A percentile compares a stretch with the other conserved stretches of the same genome.
phyloP scores from a whole-genome alignment of 2,888 invertebrate genomes.

The Cerastis rubricosa region DNA sequence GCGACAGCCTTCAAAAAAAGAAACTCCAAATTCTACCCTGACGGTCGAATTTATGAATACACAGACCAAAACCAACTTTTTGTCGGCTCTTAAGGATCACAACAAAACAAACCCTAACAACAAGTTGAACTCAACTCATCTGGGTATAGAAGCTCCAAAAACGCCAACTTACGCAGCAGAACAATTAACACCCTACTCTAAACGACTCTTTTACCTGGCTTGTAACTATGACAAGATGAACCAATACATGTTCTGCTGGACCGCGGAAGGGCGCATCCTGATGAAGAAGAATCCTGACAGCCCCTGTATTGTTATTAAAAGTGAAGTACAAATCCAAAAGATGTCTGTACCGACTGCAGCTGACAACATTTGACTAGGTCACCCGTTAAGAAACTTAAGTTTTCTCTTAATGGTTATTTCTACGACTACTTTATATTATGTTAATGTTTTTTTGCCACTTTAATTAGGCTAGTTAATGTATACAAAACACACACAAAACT shows the following conservation, averaged over 20 bases:
- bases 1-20: neutral
- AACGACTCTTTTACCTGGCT: neutral
- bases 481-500: too few relatives aligned
- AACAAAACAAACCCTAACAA: neutral
- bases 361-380: neutral
- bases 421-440: too few relatives aligned
- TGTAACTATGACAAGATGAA: neutral
- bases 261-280: neutral
- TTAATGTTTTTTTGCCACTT: neutral
- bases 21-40: neutral
- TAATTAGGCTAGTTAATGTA: neutral
- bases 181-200: neutral
- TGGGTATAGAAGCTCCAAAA: neutral
- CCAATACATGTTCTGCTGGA: neutral
- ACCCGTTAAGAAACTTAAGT: neutral
- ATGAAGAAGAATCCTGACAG: slow-evolving; percentile 7
- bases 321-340: neutral
- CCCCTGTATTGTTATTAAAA: neutral
- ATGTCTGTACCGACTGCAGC: neutral
- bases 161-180: neutral
- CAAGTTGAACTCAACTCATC: neutral
- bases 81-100: neutral
- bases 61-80: neutral
- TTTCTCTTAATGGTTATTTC: neutral
- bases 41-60: neutral